phyloP scores from a whole-genome alignment of 92 coral and sea anemone species.

The Parazoanthus darwini region DNA sequence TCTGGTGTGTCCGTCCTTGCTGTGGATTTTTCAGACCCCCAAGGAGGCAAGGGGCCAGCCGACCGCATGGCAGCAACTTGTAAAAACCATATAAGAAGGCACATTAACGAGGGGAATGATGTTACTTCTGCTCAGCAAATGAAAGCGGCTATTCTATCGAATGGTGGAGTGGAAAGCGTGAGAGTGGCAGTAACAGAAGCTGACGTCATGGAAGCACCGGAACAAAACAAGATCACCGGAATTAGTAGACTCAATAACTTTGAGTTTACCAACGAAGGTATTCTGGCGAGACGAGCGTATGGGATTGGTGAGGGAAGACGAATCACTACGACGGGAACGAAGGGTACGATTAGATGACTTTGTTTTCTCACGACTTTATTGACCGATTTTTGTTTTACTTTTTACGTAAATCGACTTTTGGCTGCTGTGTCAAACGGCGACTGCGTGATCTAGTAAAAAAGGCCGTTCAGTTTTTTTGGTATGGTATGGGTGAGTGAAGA shows the following conservation, averaged over 20 bases:
- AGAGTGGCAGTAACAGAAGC: not conserved
- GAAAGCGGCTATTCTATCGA: slow-evolving; percentile 52
- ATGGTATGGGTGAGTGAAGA: too few relatives aligned
- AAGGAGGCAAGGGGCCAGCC: slow-evolving; percentile 58
- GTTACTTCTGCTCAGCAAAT: slow-evolving; percentile 39
- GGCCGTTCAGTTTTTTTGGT: too few relatives aligned
- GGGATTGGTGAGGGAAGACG: slow-evolving; percentile 44
- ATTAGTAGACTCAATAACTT: slow-evolving; percentile 32
- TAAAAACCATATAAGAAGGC: slow-evolving; percentile 46
- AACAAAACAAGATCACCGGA: not conserved
- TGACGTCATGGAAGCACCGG: not conserved
- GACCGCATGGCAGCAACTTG: slow-evolving; percentile 55
- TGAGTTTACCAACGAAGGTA: slow-evolving; percentile 29
- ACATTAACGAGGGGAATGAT: slow-evolving; percentile 54
- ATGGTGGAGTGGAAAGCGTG: slow-evolving; percentile 53
- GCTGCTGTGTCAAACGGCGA: too few relatives aligned
- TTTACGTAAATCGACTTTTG: too few relatives aligned
- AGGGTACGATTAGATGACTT: too few relatives aligned
- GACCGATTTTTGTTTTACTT: too few relatives aligned
- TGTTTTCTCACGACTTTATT: too few relatives aligned
- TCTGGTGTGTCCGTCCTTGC: slow-evolving; percentile 46
- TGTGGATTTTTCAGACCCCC: slow-evolving; percentile 60
- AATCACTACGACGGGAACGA: not conserved
- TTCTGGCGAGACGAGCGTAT: slow-evolving; percentile 40
- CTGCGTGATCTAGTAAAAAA: too few relatives aligned